Conservation (phyloP, 2,797 vertebrate species). For the Enteromius unitaeniatus region DNA sequence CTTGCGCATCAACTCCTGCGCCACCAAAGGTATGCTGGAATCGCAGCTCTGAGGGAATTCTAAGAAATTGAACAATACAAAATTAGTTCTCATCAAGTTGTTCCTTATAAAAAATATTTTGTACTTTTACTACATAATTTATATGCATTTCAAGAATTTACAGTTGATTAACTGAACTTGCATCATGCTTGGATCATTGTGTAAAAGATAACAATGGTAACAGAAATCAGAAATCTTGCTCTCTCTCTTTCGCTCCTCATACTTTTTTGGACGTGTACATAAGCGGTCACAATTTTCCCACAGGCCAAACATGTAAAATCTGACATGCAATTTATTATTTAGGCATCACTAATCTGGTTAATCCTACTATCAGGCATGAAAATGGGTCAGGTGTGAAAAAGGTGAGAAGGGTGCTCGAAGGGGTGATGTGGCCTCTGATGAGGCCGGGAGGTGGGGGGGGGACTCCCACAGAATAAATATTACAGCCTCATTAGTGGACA, state of each 20-base stretch:
- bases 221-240: not conserved
- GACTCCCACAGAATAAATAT: too few species aligned
- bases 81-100: not conserved
- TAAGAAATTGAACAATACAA: slow-evolving; percentile 62
- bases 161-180: not conserved
- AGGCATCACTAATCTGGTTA: too few species aligned
- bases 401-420: too few species aligned
- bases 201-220: not conserved
- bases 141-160: not conserved
- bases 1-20: slow-evolving; percentile 99
- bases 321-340: too few species aligned
- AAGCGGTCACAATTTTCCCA: not conserved
- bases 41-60: slow-evolving; percentile 94
- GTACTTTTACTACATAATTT: not conserved
- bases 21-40: slow-evolving; percentile 94
- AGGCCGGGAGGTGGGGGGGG: too few species aligned
- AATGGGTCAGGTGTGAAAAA: too few species aligned
- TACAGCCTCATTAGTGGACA: too few species aligned
- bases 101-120: not conserved
- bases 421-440: too few species aligned
- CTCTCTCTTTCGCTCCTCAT: not conserved
- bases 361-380: not conserved
- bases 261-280: not conserved
- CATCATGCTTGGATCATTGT: not conserved
- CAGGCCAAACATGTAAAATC: not conserved